Evolutionary conservation across 1,140 invertebrate species (phyloP).

Genomic region (Sarcophaga bullata): DNA sequence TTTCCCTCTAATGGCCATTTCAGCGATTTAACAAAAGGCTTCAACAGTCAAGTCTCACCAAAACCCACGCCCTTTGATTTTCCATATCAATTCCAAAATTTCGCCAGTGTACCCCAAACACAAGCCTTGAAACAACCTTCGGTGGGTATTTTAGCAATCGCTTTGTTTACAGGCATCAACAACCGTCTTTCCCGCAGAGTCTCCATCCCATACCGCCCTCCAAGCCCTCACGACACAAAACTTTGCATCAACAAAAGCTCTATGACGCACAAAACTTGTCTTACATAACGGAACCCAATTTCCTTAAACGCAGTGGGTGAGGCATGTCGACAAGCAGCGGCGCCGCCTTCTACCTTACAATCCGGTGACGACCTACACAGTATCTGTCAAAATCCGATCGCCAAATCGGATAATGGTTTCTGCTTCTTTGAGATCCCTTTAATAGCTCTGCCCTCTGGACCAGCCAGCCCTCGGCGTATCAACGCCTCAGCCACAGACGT

Average conservation of each 20-base stretch:
- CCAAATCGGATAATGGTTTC: constrained; percentile 52
- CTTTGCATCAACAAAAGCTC: no score
- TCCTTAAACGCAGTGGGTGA: no score
- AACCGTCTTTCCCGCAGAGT: constrained; percentile 58
- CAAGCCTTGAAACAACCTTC: constrained; percentile 9
- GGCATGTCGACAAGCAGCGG: constrained; percentile 68
- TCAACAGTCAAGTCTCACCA: constrained; percentile 37
- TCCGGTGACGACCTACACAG: constrained; percentile 60
- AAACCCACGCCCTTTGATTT: constrained; percentile 52
- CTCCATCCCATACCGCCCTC: constrained; percentile 48
- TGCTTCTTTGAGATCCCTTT: constrained; percentile 42
- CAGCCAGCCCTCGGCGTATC: constrained; percentile 28
- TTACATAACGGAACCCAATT: no score
- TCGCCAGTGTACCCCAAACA: constrained; percentile 45
- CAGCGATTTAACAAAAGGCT: constrained; percentile 54
- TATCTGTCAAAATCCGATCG: constrained; percentile 55
- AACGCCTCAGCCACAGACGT: constrained; percentile 71
- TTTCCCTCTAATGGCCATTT: constrained; percentile 59
- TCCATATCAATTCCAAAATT: constrained; percentile 59
- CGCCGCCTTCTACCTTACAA: constrained; percentile 54
- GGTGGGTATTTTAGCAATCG: constrained; percentile 52
- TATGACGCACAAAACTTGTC: no score
- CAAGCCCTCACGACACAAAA: no score
- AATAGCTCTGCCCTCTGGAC: constrained; percentile 27
- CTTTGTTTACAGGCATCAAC: constrained; percentile 58